Conservation (phyloP, 1,140 invertebrate genomes). For the Mercenaria mercenaria region DNA sequence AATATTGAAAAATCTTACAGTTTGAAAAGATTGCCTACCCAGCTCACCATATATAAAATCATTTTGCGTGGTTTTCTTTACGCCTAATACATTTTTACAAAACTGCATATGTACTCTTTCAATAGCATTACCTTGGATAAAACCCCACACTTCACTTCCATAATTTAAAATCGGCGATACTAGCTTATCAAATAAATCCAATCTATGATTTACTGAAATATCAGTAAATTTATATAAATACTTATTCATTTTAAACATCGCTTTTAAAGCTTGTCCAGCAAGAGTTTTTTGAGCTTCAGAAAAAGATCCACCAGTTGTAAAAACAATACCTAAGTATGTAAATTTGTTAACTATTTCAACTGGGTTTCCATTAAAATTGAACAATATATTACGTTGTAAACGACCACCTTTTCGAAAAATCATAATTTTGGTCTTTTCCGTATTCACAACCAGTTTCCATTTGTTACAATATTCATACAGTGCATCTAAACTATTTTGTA, state of each 20-base stretch:
- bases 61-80: slow-evolving; percentile 22
- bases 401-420: slow-evolving; percentile 53
- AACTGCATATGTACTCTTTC: background rate
- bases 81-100: background rate
- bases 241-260: slow-evolving; percentile 1
- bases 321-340: background rate
- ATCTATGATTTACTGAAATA: slow-evolving; percentile 23
- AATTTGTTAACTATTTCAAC: slow-evolving; percentile 2
- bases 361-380: background rate
- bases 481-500: slow-evolving; percentile 19
- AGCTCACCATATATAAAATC: too few relatives aligned
- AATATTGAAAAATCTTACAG: background rate
- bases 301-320: background rate
- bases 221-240: background rate
- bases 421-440: slow-evolving; percentile 59
- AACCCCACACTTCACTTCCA: background rate
- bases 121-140: background rate
- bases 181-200: slow-evolving; percentile 29
- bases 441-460: slow-evolving; percentile 42
- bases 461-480: slow-evolving; percentile 43
- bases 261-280: slow-evolving; percentile 2
- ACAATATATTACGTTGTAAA: background rate
- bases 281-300: background rate
- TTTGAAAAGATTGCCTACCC: too few relatives aligned
- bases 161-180: background rate